Evolutionary conservation across 2,113 vertebrate genomes (phyloP).

Genomic region (Pseudorectes ferrugineus): DNA sequence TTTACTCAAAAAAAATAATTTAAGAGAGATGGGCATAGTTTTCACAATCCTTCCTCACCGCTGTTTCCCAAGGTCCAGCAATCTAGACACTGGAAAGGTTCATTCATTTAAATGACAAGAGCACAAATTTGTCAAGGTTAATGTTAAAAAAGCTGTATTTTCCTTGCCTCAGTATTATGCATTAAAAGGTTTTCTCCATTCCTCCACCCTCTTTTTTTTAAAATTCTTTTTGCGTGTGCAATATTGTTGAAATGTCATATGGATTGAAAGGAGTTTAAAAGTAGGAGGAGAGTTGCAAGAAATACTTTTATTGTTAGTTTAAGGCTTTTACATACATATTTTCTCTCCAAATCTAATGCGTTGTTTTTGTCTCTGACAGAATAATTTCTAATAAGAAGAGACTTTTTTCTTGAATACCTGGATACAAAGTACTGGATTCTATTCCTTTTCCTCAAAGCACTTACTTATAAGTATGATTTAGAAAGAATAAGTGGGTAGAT

Average conservation of each 20-base stretch:
- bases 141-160: constrained; percentile 26
- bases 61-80: constrained; percentile 39
- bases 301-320: not conserved
- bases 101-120: constrained; percentile 51
- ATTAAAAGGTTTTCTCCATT: not conserved
- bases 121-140: constrained; percentile 44
- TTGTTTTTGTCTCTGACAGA: constrained; percentile 5
- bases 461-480: not conserved
- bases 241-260: constrained; percentile 8
- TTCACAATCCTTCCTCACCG: constrained; percentile 19
- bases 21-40: not conserved
- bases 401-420: not conserved
- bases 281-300: not conserved
- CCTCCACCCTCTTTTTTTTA: not conserved
- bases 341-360: not conserved
- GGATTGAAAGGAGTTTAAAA: not conserved
- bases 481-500: not conserved
- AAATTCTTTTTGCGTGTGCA: not conserved
- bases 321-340: not conserved
- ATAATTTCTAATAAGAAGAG: not conserved
- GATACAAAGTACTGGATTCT: not conserved
- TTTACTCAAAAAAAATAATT: constrained; percentile 47
- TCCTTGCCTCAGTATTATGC: constrained; percentile 10
- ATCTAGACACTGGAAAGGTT: not conserved
- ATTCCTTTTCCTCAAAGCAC: not conserved